A percentile compares a stretch with the other conserved stretches of the same genome.
Conservation (phyloP, 2,113 vertebrate species). For the Perca schrenkii region DNA sequence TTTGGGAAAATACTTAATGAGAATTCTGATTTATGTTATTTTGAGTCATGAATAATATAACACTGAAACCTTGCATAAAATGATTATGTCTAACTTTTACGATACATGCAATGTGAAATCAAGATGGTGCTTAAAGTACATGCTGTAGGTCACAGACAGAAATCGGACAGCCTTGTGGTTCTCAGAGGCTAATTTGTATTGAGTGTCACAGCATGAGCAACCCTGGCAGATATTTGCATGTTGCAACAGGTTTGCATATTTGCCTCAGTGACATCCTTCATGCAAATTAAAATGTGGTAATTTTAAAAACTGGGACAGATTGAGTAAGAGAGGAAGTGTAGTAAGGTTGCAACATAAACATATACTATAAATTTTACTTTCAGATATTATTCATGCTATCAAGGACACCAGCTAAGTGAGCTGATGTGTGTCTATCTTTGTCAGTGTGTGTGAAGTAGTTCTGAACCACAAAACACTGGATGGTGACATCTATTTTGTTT, state of each 20-base stretch:
- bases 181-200: constrained; percentile 25
- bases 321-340: neutral
- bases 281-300: neutral
- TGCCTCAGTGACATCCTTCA: neutral
- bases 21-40: neutral
- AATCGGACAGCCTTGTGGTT: constrained; percentile 3
- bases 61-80: neutral
- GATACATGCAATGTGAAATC: neutral
- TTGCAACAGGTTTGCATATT: constrained; percentile 55
- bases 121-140: neutral
- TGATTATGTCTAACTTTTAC: constrained; percentile 17
- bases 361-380: neutral
- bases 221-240: constrained; percentile 48
- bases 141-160: neutral
- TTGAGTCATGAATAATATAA: neutral
- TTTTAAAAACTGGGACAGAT: neutral
- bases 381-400: neutral
- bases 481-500: neutral
- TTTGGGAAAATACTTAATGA: neutral
- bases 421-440: neutral
- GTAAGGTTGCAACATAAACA: neutral
- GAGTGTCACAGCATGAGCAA: neutral
- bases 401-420: neutral
- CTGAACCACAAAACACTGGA: neutral
- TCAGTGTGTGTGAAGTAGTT: neutral